phyloP scores from a whole-genome alignment of 2,888 invertebrate genomes.

The Endotricha flammealis region DNA sequence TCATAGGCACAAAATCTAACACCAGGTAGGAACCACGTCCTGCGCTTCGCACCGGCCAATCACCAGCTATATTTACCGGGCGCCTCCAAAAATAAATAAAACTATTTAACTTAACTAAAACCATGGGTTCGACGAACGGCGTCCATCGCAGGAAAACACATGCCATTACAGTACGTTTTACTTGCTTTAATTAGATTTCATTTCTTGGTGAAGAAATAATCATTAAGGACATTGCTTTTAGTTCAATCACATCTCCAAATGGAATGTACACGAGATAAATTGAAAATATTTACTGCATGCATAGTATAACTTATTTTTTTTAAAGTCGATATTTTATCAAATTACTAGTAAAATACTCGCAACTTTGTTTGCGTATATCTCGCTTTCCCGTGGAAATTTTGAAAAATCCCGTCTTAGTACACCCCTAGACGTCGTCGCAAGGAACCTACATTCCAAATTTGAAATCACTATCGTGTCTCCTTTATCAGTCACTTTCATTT shows the following conservation, averaged over 20 bases:
- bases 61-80: slow-evolving; percentile 33
- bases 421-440: too few relatives aligned
- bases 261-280: slow-evolving; percentile 3
- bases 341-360: too few relatives aligned
- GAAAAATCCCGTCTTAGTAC: too few relatives aligned
- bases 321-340: too few relatives aligned
- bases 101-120: slow-evolving; percentile 28
- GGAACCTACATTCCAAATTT: too few relatives aligned
- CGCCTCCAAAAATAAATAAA: slow-evolving; percentile 39
- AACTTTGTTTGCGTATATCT: too few relatives aligned
- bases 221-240: too few relatives aligned
- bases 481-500: too few relatives aligned
- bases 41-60: slow-evolving; percentile 17
- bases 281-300: background rate
- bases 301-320: too few relatives aligned
- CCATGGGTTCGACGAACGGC: slow-evolving; percentile 11
- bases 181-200: slow-evolving; percentile 7
- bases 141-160: slow-evolving; percentile 3
- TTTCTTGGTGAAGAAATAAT: background rate
- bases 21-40: background rate
- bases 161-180: slow-evolving; percentile 2
- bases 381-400: too few relatives aligned
- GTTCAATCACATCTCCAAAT: too few relatives aligned
- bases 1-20: background rate
- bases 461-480: too few relatives aligned